These are phyloP conservation scores for Tinea pellionella DNA, from an alignment of 2,888 invertebrate species.

Conservation along the genomic window DNA sequence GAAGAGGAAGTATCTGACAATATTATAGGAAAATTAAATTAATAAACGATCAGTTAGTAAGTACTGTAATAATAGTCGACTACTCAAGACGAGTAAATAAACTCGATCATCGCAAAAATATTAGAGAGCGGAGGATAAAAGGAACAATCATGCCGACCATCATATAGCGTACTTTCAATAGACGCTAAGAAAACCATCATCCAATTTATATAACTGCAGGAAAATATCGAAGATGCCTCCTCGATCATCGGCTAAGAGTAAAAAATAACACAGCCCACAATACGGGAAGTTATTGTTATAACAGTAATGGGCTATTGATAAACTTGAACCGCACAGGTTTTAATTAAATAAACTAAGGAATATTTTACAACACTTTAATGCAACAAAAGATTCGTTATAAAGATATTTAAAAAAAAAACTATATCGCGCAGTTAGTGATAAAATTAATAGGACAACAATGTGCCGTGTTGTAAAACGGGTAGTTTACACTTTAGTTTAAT, in stretches of 20 bases:
- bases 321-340: not conserved
- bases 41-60: not conserved
- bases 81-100: not conserved
- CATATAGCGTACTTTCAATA: constrained; percentile 9
- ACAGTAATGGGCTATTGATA: constrained; percentile 29
- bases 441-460: not conserved
- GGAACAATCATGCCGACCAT: constrained; percentile 6
- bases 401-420: not conserved
- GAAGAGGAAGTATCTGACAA: too few species aligned
- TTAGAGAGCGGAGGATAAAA: constrained; percentile 9
- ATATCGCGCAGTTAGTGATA: not conserved
- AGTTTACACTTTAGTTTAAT: not conserved
- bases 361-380: not conserved
- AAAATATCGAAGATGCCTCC: constrained; percentile 28
- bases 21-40: not conserved
- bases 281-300: constrained; percentile 27
- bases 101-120: not conserved
- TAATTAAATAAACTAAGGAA: not conserved
- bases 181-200: constrained; percentile 28
- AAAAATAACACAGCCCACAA: constrained; percentile 35
- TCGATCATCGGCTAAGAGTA: constrained; percentile 24
- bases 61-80: not conserved
- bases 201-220: constrained; percentile 38
- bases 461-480: not conserved
- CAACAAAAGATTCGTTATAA: not conserved